Conservation (phyloP, 2,797 vertebrate species). For the Lagorchestes hirsutus region DNA sequence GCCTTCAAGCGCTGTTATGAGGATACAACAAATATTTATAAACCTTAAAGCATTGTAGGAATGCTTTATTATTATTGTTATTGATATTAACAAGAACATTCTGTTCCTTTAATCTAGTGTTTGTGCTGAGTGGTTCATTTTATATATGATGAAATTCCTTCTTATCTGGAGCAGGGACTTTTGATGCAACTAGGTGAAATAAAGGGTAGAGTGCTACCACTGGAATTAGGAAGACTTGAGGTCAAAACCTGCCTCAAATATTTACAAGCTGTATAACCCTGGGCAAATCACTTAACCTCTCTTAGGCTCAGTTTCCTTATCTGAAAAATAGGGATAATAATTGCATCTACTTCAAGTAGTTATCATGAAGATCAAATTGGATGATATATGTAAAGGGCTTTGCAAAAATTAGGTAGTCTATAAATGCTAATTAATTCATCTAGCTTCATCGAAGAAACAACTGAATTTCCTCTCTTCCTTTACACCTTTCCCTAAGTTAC, state of each 20-base stretch:
- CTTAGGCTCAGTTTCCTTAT: not conserved
- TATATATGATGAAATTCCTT: not conserved
- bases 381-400: not conserved
- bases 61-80: too few relatives aligned
- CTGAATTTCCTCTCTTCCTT: not conserved
- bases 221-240: not conserved
- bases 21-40: too few relatives aligned
- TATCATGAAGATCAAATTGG: not conserved
- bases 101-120: too few relatives aligned
- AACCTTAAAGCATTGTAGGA: too few relatives aligned
- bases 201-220: not conserved
- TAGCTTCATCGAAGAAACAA: not conserved
- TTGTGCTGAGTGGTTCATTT: too few relatives aligned
- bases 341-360: not conserved
- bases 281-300: not conserved
- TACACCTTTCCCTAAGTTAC: not conserved
- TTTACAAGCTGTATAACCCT: slow-evolving; percentile 14
- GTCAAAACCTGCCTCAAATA: not conserved
- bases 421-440: not conserved
- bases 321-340: not conserved
- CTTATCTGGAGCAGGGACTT: not conserved
- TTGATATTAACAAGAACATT: too few relatives aligned
- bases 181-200: not conserved
- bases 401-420: not conserved
- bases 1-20: too few relatives aligned